These are phyloP conservation scores for Prionchulus punctatus DNA, from an alignment of 2,888 invertebrate genomes.

Conservation along the genomic window DNA sequence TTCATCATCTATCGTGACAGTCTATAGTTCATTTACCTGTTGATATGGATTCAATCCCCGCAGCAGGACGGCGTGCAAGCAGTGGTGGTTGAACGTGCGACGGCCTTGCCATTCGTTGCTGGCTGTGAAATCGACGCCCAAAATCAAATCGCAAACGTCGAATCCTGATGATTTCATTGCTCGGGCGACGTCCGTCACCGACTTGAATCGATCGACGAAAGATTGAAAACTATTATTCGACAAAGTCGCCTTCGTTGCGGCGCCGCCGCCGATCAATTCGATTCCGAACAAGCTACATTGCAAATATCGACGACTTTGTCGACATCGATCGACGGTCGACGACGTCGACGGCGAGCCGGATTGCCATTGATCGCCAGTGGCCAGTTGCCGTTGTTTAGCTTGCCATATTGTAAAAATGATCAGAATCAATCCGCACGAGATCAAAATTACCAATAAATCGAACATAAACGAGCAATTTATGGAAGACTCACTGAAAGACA, in stretches of 20 bases:
- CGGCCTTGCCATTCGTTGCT: slow-evolving; percentile 43
- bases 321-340: neutral
- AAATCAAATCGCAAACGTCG: slow-evolving; percentile 27
- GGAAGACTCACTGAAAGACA: no score
- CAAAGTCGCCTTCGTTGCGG: neutral
- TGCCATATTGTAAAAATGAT: neutral
- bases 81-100: slow-evolving; percentile 36
- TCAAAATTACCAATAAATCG: neutral
- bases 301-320: neutral
- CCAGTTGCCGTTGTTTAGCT: neutral
- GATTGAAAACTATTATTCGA: no score
- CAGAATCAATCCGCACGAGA: neutral
- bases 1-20: no score
- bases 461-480: neutral
- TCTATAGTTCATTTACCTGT: slow-evolving; percentile 30
- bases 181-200: slow-evolving; percentile 28
- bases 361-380: neutral
- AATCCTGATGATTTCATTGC: slow-evolving; percentile 34
- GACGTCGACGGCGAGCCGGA: neutral
- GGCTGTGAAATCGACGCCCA: slow-evolving; percentile 40
- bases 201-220: slow-evolving; percentile 17
- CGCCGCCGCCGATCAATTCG: neutral
- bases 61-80: slow-evolving; percentile 32
- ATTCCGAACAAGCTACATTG: neutral
- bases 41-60: slow-evolving; percentile 36